Conservation (phyloP, 2,797 vertebrate species). For the Sylvia borin region DNA sequence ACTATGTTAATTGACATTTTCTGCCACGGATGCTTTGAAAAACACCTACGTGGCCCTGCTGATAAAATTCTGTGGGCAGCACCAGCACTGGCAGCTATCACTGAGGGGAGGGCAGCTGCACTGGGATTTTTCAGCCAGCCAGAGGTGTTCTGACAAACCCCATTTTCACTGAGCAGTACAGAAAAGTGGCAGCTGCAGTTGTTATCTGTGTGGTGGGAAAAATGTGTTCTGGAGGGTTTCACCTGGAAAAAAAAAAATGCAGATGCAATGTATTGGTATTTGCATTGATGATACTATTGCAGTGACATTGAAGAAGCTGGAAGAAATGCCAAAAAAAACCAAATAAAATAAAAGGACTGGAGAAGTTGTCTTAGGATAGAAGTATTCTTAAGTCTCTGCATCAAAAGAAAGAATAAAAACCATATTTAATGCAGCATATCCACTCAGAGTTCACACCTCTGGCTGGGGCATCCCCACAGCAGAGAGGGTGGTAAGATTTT, state of each 20-base stretch:
- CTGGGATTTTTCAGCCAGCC: background rate
- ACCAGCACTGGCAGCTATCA: background rate
- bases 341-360: background rate
- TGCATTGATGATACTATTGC: background rate
- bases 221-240: background rate
- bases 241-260: background rate
- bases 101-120: background rate
- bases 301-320: background rate
- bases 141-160: background rate
- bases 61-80: background rate
- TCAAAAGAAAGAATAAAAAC: background rate
- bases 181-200: background rate
- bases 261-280: background rate
- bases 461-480: background rate
- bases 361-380: background rate
- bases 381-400: background rate
- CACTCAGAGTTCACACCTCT: rapidly evolving
- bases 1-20: background rate
- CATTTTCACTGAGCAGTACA: background rate
- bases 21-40: background rate
- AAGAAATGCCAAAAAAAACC: too few species aligned
- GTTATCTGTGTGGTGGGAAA: background rate
- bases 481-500: background rate
- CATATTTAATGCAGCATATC: background rate
- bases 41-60: background rate